Base-by-base conservation (phyloP, 2,113 vertebrate genomes). In the Scomber japonicus region DNA sequence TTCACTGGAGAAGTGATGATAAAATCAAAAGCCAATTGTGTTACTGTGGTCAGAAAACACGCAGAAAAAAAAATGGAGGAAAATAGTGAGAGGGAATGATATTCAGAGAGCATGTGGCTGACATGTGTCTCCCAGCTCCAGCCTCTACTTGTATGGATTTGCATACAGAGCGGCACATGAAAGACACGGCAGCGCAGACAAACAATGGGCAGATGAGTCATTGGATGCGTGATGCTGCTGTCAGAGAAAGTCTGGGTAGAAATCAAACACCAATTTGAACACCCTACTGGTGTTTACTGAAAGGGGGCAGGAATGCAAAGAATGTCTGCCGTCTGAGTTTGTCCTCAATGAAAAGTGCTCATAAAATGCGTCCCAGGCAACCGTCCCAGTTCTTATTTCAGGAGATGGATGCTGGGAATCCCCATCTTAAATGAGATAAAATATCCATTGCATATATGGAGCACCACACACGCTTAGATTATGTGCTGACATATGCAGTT, bases 281-380 rank as follows among this genome's bases (percentile, higher is more conserved):
- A 77, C 83, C 87, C 71, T 65, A 81, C 72, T 64, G 74, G 40
- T 89, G 87, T 89, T 92, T 93, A 89, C 79, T 84, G 82, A 68
- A 64, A 85, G 48, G 46, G 40, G 24, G 51, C 65, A 72, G 73
- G 92, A 94, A 94, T 93, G 85, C 51, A 44, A 88, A 88, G 92
- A 94, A 95, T 94, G 94, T 94, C 91, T 94, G 84, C 73, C 1
- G 76, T 94, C 93, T 92, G 86, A 89, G 64, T 82, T 84, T 62
- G 66, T 78, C 78, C 83, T 80, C 78, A 91, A 73, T 73, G 44
- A 91, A 86, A 83, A 85, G 81, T 82, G 81, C 84, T 91, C 86
- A 78, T 91, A 85, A 88, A 89, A 59, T 49, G 53, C 50, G 54
- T 82, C 79, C 74, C 75, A 60, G 83, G 81, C 67, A 76, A 77